Evolutionary conservation across 2,797 vertebrate species (phyloP).

Genomic region (Bradypus variegatus): DNA sequence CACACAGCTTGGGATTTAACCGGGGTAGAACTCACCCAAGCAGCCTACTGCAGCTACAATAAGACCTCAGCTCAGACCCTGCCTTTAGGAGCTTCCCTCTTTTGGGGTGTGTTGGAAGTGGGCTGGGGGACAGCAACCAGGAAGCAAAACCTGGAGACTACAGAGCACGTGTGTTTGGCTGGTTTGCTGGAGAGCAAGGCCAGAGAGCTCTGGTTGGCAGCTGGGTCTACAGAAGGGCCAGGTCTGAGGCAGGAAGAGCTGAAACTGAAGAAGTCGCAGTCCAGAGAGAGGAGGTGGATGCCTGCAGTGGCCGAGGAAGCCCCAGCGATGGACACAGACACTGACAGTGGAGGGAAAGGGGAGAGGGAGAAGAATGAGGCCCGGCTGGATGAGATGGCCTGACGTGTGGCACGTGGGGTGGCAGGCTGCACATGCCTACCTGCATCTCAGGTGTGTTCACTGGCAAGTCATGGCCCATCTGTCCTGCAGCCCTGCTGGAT

Average conservation of each 20-base stretch:
- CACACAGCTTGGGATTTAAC: neutral
- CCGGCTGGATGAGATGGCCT: neutral
- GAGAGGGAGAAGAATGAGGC: neutral
- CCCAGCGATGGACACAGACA: neutral
- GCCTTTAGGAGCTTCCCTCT: neutral
- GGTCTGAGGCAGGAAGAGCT: neutral
- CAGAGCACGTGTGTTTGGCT: neutral
- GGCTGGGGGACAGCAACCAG: neutral
- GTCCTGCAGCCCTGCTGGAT: neutral
- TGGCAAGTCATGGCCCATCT: too few relatives aligned
- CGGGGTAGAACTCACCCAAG: neutral
- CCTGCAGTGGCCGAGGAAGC: neutral
- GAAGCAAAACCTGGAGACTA: neutral
- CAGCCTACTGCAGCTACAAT: too few relatives aligned
- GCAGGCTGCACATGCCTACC: neutral
- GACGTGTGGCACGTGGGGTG: accelerated
- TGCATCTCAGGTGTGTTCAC: neutral
- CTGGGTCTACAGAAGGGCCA: neutral
- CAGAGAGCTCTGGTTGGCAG: neutral
- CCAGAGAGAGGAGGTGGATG: neutral
- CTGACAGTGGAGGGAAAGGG: neutral
- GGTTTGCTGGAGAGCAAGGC: neutral
- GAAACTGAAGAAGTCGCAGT: neutral
- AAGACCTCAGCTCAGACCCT: neutral
- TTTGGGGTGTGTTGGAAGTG: neutral